Base-by-base conservation (phyloP, 1,140 invertebrate genomes). In the Homarus americanus region DNA sequence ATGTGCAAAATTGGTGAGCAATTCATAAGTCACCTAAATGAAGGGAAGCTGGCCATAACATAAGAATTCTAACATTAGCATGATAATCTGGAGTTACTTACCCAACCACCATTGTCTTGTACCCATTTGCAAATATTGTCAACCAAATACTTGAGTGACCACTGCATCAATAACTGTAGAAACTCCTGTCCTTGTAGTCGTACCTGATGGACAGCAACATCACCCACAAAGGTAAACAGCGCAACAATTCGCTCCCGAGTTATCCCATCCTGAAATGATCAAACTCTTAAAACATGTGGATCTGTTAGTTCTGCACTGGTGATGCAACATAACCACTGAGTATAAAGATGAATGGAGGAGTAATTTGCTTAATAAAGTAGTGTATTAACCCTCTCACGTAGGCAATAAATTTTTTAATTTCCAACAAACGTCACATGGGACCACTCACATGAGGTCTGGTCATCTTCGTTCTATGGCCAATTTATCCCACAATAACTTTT, bases 211-310 rank as follows among this genome's bases (percentile, higher is more conserved):
- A 94, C 93, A 38, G 94, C 94, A 80, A 95, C 91, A 90, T 95
- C 94, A n/a, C 94, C 93, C 84, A 94, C 94, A 93, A 95, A 95
- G 92, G 93, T 94, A 86, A 95, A 94, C n/a, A 95, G 82, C 5
- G 94, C 93, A 17, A 95, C 92, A 76, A 95, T 94, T 82, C 94
- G 91, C 88, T 94, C 93, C 32, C 92, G 93, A 24, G 94, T 94
- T 34, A 94, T 93, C 5, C 93, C 93, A 58, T 93, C 93, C 58
- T 93, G 82, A 24, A 69, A 41, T 89, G 82, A 93, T 93, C 5
- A 69, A 69, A 69, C 9, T 32, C 63, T 32, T 69, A 69, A 32
- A 28, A 32, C 5, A 5, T 58, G n/a, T 69, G 10, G 5, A 32
- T 69, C 9, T 69, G 12, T 69, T 32, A 32, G 63, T 32, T 32